Evolutionary conservation across 2,888 invertebrate genomes (phyloP).

Genomic region (Cynaeus angustus): DNA sequence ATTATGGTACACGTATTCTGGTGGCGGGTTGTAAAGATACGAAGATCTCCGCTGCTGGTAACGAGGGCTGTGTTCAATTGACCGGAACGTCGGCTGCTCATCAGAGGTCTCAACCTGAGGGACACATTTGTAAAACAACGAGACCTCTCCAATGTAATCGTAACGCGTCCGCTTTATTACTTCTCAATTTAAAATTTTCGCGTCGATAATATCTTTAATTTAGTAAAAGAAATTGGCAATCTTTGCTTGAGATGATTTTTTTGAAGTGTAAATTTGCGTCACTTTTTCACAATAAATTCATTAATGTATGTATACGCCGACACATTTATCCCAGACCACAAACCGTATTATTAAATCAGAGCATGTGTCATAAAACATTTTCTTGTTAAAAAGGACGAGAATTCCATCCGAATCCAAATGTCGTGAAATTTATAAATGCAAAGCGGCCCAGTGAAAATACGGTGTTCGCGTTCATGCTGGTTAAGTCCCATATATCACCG

Average conservation of each 20-base stretch:
- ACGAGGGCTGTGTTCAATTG: conserved; percentile 58
- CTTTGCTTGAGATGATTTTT: not conserved
- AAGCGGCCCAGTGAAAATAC: conserved; percentile 39
- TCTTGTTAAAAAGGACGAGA: conserved; percentile 21
- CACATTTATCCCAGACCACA: not conserved
- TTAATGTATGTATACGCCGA: not conserved
- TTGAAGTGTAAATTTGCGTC: not conserved
- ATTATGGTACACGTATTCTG: conserved; percentile 43
- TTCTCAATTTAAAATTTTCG: conserved; percentile 47
- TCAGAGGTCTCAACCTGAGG: conserved; percentile 59
- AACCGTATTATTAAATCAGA: conserved; percentile 10
- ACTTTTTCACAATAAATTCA: not conserved
- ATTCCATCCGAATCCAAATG: conserved; percentile 42
- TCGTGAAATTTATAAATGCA: conserved; percentile 46
- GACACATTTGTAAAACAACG: conserved; percentile 59
- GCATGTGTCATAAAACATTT: conserved; percentile 19
- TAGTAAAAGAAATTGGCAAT: not conserved
- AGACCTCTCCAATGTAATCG: conserved; percentile 51
- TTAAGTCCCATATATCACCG: conserved; percentile 45
- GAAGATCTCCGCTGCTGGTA: conserved; percentile 34
- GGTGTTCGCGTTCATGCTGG: conserved; percentile 30
- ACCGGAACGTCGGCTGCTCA: conserved; percentile 62
- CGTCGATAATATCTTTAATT: conserved; percentile 31
- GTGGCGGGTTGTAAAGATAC: conserved; percentile 38
- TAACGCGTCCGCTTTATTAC: conserved; percentile 46